phyloP scores from a whole-genome alignment of 2,113 vertebrate species.

The Sakesphorus luctuosus region DNA sequence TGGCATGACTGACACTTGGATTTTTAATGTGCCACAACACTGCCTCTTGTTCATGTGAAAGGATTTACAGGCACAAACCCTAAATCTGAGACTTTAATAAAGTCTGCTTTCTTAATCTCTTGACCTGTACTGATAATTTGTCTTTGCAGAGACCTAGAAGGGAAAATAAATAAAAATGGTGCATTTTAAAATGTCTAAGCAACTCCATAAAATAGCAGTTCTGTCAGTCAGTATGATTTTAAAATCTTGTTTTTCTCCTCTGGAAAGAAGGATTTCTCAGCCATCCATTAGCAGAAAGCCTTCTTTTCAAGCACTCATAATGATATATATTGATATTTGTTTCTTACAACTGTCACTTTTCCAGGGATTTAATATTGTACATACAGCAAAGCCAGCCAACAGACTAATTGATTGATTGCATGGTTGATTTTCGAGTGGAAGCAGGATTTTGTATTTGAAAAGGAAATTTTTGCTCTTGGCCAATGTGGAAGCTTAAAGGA shows the following conservation, averaged over 20 bases:
- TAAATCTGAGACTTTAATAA: neutral
- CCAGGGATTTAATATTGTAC: neutral
- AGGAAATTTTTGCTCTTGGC: neutral
- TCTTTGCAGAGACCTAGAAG: neutral
- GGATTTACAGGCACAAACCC: neutral
- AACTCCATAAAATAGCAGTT: neutral
- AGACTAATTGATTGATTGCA: neutral
- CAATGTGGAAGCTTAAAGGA: neutral
- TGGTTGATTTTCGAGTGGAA: neutral
- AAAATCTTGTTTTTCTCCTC: neutral
- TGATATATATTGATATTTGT: neutral
- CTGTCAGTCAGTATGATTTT: neutral
- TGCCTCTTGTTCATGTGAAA: neutral
- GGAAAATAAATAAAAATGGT: neutral
- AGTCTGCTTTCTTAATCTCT: neutral
- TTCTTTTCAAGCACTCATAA: neutral
- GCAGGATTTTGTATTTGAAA: neutral
- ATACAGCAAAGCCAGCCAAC: neutral
- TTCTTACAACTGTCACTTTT: neutral
- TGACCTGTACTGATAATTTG: neutral
- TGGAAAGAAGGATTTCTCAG: neutral
- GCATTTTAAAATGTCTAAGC: neutral
- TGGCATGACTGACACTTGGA: slow-evolving; percentile 3
- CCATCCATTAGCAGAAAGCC: neutral
- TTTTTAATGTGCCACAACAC: neutral